These are phyloP conservation scores for Aegithalos caudatus DNA, from an alignment of 2,113 vertebrate species.

Conservation along the genomic window DNA sequence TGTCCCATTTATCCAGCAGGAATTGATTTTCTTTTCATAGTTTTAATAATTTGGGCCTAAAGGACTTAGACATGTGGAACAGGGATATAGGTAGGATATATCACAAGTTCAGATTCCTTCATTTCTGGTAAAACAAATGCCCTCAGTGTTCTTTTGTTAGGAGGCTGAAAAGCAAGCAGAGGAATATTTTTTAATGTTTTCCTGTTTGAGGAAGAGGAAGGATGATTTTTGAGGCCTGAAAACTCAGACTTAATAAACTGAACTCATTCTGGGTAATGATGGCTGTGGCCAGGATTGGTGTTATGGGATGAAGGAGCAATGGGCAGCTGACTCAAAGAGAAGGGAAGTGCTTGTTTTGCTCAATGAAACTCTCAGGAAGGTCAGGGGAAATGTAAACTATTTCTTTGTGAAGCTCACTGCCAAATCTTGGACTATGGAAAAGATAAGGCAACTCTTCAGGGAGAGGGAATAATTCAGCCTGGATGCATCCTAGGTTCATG, in stretches of 20 bases:
- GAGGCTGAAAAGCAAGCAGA: background rate
- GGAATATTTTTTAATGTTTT: background rate
- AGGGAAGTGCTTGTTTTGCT: background rate
- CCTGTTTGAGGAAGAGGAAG: background rate
- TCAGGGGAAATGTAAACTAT: rapidly evolving
- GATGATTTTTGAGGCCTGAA: background rate
- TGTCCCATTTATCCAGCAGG: background rate
- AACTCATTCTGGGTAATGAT: background rate
- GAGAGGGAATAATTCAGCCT: background rate
- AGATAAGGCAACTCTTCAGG: background rate
- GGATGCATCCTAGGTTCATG: background rate
- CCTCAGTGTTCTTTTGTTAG: background rate
- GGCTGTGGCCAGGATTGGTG: background rate
- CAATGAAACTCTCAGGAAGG: background rate
- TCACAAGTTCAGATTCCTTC: background rate
- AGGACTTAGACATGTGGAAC: background rate
- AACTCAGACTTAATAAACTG: background rate
- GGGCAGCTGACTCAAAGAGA: background rate
- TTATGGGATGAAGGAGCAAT: background rate
- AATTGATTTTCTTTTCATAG: background rate
- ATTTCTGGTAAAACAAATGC: background rate
- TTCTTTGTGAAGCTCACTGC: background rate
- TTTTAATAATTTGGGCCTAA: background rate
- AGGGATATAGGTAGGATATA: background rate
- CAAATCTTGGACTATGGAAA: background rate